Base-by-base conservation (phyloP, 2,797 vertebrate species). In the Sebastes iracundus region DNA sequence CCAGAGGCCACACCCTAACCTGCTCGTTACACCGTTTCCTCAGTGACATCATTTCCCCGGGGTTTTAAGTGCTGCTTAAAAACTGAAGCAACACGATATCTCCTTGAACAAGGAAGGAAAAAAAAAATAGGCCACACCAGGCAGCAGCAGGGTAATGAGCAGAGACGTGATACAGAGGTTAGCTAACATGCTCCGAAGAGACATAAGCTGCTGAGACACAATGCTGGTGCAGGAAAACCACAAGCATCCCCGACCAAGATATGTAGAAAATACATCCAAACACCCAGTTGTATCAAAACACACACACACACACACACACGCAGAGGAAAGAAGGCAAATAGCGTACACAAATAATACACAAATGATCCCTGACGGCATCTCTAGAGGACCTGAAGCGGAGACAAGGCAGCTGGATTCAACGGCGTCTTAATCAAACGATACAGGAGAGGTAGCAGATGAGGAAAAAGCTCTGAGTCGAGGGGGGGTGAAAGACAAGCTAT, bases 381-480 rank as follows among this genome's bases (percentile, higher is more conserved):
- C 83, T 30, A 20, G 73, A 88, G 80, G 53, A 88, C 72, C 77
- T 60, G 75, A 68, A 84, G 79, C 49, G 4, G 69, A 86, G 77
- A 85, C 64, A 22, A 82, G 53, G 75, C 79, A 83, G 84, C 75
- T 78, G 88, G 67, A 87, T 87, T 88, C 80, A 72, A 83, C 72
- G 67, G 69, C n/a, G 18, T 87, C 83, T 90, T 87, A 85, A 90
- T 90, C 83, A 89, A 92, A 90, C 52, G 76, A 75, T 85, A 90
- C 75, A 77, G 71, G 68, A 80, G 63, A 69, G 63, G 73, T 75
- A 89, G 65, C 67, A 80, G 80, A 85, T 75, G 71, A 85, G 74
- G 62, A 81, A 83, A 83, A 77, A 77, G 42, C 7, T 56, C 49
- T 23, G 76, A 81, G 69, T 82, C 5, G 0, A 32, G 77, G 79